Evolutionary conservation across 2,888 invertebrate genomes (phyloP), one percentile per base, ranked within the genome.

Genomic region (Neria commutata): DNA sequence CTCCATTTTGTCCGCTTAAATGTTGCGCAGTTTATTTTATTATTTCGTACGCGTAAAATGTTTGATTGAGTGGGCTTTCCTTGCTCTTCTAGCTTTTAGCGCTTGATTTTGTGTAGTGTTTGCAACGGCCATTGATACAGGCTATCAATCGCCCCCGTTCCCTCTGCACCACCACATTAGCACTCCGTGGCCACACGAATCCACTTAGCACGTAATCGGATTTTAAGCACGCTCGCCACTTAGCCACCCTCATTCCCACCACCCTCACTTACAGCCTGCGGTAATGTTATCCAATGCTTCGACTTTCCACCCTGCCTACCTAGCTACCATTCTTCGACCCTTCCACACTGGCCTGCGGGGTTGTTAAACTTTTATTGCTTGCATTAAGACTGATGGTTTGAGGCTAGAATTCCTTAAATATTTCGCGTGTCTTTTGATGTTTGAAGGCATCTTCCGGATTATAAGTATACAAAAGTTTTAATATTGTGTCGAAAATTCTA

Each of bases 161-260:
- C 24, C 16, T 25, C 48, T 37, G 37, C 29, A 6, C 29, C 29
- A 29, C 29, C 11, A 6, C 29, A 29, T 6, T 29, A 8, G 6
- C 6, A 29, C 29, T 11, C 6, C 29, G 19, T 21, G 4, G 6
- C 21, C 21, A 6, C 37, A n/a, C 42, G 42, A 17, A 45, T 29
- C 29, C 61, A 63, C 56, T 60, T 61, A 63, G 47, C 63, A 63
- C 59, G 61, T 63, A 63, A 61, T 61, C 49, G 46, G 47, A 57
- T 56, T 61, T 63, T 48, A 48, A 48, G 10, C 25, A 52, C 29
- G 42, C 14, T 2, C 21, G 21, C 37, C 42, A 6, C 19, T 19
- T 42, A 19, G 21, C 42, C 42, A 42, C 42, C 42, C 42, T 42
- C 42, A 29, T 29, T 29, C 11, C 11, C 29, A 8, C 29, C 6